These are phyloP conservation scores for Pseudoatta argentina DNA, from an alignment of 1,140 invertebrate species.

Conservation along the genomic window DNA sequence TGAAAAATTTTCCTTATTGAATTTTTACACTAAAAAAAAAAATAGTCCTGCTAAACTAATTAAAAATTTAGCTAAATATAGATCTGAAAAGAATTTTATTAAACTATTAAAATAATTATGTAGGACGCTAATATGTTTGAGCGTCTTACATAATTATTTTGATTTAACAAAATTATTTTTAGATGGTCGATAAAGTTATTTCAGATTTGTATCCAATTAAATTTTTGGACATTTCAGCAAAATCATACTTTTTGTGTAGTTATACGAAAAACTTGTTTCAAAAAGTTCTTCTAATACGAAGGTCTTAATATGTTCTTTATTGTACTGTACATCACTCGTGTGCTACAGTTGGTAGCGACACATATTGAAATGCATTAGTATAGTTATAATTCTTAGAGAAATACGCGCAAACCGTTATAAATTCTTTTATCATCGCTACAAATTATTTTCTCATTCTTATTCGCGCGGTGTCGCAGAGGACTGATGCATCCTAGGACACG, in stretches of 20 bases:
- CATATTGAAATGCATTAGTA: neutral
- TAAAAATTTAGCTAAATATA: too few species aligned
- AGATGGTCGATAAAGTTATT: too few species aligned
- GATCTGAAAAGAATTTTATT: too few species aligned
- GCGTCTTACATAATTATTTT: too few species aligned
- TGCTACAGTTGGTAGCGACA: neutral
- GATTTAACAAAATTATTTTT: too few species aligned
- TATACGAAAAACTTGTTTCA: neutral
- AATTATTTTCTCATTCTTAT: slow-evolving; percentile 35
- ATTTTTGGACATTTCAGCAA: too few species aligned
- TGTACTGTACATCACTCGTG: neutral
- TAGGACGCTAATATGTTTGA: too few species aligned
- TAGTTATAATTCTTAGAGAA: slow-evolving; percentile 12
- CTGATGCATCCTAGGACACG: slow-evolving; percentile 35
- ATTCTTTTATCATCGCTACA: neutral
- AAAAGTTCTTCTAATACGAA: neutral
- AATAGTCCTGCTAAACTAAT: too few species aligned
- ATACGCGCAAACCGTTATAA: slow-evolving; percentile 6
- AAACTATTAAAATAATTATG: too few species aligned
- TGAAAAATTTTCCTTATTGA: slow-evolving; percentile 2
- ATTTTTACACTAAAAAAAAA: too few species aligned
- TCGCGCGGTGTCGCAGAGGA: slow-evolving; percentile 4
- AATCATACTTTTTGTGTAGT: neutral
- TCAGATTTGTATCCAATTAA: too few species aligned
- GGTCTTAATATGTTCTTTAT: neutral